Base-by-base conservation (phyloP, 2,113 vertebrate species). In the Dromaius novaehollandiae region DNA sequence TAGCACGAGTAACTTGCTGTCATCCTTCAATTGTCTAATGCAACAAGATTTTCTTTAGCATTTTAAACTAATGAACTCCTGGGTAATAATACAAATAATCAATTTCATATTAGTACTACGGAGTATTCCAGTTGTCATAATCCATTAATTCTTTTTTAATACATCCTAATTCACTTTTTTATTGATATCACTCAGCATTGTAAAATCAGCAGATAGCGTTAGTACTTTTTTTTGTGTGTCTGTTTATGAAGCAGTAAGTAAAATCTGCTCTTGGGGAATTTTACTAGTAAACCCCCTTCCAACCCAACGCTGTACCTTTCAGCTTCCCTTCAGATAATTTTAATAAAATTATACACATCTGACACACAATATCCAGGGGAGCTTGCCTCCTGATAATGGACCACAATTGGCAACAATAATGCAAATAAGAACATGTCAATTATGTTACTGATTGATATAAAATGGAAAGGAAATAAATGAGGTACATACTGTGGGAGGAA, bases 401-500 rank as follows among this genome's bases (percentile, higher is more conserved):
- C 50, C 2, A 1, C 17, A 13, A 77, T 4, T 25, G 36, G 53
- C 63, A 32, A 60, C n/a, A 53, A 64, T 65, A 69, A 55, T 10
- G 5, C 25, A 58, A 36, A 38, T 44, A 90, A 26, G 73, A 69
- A 63, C 6, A 16, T 7, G 34, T 4, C 36, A 89, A 17, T 58
- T 60, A 58, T 5, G 16, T 58, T 80, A 19, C 36, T 60, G 34
- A n/a, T 12, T n/a, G 44, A 63, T 3, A 65, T 48, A 74, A 89
- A 84, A 65, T 9, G 13, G 40, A 60, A 65, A 38, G 63, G 63
- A 65, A 84, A 66, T 9, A 80, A 83, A 11, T 60, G 11, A 89
- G 26, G 89, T 95, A 98, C 98, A 85, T 98, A 98, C 98, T 51
- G 98, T 98, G 40, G 97, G 96, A 96, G 98, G 97, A 95, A 98